Conservation (phyloP, 1,140 invertebrate species). For the Chrysoperla carnea region DNA sequence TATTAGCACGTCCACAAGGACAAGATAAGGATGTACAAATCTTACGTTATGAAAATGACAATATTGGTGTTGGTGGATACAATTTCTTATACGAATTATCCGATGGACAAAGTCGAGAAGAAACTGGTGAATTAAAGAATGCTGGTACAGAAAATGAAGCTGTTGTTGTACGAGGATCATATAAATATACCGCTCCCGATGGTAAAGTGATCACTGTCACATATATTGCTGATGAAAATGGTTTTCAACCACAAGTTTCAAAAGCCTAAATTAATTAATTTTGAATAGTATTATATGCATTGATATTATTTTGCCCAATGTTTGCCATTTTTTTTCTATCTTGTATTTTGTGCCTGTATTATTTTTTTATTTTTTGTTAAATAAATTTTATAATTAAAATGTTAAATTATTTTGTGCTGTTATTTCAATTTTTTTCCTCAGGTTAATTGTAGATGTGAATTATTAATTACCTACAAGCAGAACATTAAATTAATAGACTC, state of each 20-base stretch:
- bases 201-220: slow-evolving; percentile 46
- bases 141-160: slow-evolving; percentile 33
- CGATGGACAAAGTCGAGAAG: slow-evolving; percentile 52
- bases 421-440: too few species aligned
- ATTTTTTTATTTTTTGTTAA: too few species aligned
- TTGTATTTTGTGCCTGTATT: too few species aligned
- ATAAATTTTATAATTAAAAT: too few species aligned
- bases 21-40: slow-evolving; percentile 31
- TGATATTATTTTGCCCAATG: too few species aligned
- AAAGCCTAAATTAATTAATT: not conserved
- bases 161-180: slow-evolving; percentile 45
- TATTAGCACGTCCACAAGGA: not conserved
- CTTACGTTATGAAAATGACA: slow-evolving; percentile 31
- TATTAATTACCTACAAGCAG: too few species aligned
- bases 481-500: too few species aligned
- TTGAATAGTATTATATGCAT: too few species aligned
- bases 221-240: slow-evolving; percentile 65
- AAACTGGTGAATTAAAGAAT: slow-evolving; percentile 45
- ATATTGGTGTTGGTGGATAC: slow-evolving; percentile 24
- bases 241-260: slow-evolving; percentile 49
- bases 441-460: too few species aligned
- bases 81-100: slow-evolving; percentile 47
- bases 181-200: slow-evolving; percentile 55
- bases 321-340: too few species aligned
- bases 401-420: too few species aligned